A percentile compares a stretch with the other conserved stretches of the same genome.
Conservation (phyloP, 2,113 vertebrate species). For the Lophura nycthemera region DNA sequence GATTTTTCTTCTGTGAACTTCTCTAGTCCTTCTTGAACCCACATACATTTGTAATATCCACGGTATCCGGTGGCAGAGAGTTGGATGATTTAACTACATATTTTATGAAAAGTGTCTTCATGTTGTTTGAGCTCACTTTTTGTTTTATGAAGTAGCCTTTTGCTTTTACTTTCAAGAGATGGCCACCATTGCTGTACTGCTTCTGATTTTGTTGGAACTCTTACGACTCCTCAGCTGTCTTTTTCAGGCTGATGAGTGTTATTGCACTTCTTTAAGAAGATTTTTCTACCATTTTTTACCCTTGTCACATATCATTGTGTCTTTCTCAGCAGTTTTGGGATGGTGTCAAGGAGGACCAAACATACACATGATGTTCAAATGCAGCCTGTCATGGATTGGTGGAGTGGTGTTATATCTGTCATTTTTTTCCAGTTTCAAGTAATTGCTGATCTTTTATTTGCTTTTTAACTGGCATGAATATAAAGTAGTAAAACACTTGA, state of each 20-base stretch:
- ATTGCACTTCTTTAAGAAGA: background rate
- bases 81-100: background rate
- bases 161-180: background rate
- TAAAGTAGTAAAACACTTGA: background rate
- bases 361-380: background rate
- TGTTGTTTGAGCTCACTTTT: background rate
- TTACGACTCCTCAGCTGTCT: background rate
- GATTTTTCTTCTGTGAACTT: slow-evolving; percentile 31
- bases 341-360: background rate
- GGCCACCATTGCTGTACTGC: background rate
- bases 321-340: background rate
- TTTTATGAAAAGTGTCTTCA: background rate
- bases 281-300: background rate
- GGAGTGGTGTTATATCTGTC: background rate
- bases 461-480: background rate
- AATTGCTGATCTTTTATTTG: background rate
- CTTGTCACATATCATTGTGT: background rate
- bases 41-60: slow-evolving; percentile 1
- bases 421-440: background rate
- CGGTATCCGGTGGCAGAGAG: background rate
- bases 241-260: background rate
- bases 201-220: background rate
- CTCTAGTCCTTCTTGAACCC: background rate
- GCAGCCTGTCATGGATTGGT: background rate
- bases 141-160: background rate